Base-by-base conservation (phyloP, 1,140 invertebrate species). In the Asobara japonica region DNA sequence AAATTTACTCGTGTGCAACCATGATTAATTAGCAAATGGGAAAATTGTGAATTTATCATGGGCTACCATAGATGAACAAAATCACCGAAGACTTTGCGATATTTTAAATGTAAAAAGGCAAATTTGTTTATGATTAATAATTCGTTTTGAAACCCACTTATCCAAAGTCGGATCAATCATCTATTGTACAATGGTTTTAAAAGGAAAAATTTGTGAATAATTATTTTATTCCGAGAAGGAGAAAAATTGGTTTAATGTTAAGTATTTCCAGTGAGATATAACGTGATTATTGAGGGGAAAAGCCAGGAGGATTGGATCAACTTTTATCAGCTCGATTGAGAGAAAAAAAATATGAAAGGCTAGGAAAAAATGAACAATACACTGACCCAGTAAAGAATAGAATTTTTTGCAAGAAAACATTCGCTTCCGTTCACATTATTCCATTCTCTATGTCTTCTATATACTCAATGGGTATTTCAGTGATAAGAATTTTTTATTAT, bases 241-340 rank as follows among this genome's bases (percentile, higher is more conserved):
- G 51, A 11, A 41, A 66, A 66, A 66, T 20, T 13, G 3, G 3
- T 13, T 27, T 27, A 27, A 36, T 45, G 10, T 67, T 68, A 22
- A 67, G 41, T 20, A 60, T 13, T 41, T n/a, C 31, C 11, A 69
- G 25, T 38, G 16, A 48, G 61, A 64, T n/a, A 51, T 67, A 41
- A 62, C 36, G 41, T 48, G 31, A 64, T 62, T 70, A n/a, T 65
- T 65, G 56, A 36, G 27, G 13, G 25, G 62, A 29, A 33, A 33
- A 29, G 36, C 10, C 29, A n/a, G 41, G 45, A 71, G 69, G 36
- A 64, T 71, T 71, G 69, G 48, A 64, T 71, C 36, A 45, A 69
- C 68, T 69, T 69, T 62, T 56, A 61, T 69, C 68, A 62, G 56
- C 68, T 69, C 51, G 36, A 30, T 67, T 45, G 60, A 33, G 29